These are phyloP conservation scores for Thalpophila matura DNA, from an alignment of 2,888 invertebrate species.

Conservation along the genomic window DNA sequence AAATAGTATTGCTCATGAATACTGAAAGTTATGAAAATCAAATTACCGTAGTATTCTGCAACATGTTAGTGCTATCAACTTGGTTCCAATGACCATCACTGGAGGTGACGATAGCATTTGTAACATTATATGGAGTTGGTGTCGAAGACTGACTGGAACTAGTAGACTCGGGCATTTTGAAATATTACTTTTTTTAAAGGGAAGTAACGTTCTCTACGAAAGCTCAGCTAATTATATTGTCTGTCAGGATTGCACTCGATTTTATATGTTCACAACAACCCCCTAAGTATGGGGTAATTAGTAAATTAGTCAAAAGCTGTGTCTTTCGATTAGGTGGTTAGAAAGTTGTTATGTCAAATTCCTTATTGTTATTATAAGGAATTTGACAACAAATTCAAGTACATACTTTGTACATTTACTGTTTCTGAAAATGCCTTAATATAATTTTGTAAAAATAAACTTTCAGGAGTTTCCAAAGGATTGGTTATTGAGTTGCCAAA, in stretches of 20 bases:
- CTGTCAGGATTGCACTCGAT: slow-evolving; percentile 62
- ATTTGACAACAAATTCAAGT: not conserved
- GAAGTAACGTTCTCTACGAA: slow-evolving; percentile 67
- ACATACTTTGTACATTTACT: not conserved
- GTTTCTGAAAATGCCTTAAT: not conserved
- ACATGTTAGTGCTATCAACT: slow-evolving; percentile 45
- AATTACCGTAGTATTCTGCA: slow-evolving; percentile 67
- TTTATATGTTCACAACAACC: slow-evolving; percentile 73
- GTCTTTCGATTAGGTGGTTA: slow-evolving; percentile 63
- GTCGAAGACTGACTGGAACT: slow-evolving; percentile 41
- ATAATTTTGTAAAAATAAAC: not conserved
- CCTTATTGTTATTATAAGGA: slow-evolving; percentile 6
- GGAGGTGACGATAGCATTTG: slow-evolving; percentile 29
- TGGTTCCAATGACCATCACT: slow-evolving; percentile 68
- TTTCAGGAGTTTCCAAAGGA: not conserved
- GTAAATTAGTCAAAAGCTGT: slow-evolving; percentile 62
- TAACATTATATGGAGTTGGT: slow-evolving; percentile 33
- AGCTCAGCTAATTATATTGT: slow-evolving; percentile 68
- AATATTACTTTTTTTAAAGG: not conserved
- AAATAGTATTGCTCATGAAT: no score
- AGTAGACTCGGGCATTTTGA: slow-evolving; percentile 60
- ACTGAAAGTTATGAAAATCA: slow-evolving; percentile 10
- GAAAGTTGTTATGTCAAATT: slow-evolving; percentile 49
- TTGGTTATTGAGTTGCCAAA: no score
- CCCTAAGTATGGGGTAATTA: slow-evolving; percentile 64